Percentiles rank a stretch among this genome's conserved stretches.
Conservation (phyloP, 2,797 vertebrate genomes). For the Microhierax caerulescens region DNA sequence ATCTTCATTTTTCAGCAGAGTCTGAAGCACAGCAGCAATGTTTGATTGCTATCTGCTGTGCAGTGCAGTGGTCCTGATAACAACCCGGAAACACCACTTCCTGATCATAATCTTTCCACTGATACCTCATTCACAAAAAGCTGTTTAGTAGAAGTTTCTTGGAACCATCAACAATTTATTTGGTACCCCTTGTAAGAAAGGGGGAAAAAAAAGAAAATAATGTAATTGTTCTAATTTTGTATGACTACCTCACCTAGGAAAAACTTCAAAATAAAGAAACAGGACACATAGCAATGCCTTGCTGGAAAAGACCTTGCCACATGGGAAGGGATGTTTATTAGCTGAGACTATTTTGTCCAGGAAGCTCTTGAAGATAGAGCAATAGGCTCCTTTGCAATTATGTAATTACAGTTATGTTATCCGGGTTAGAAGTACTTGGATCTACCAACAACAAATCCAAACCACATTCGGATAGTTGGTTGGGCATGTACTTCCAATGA, state of each 20-base stretch:
- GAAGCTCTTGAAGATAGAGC: background rate
- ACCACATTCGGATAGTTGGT: background rate
- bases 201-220: background rate
- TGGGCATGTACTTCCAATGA: background rate
- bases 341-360: background rate
- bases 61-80: background rate
- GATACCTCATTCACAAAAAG: background rate
- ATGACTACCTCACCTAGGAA: background rate
- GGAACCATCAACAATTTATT: background rate
- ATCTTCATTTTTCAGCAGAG: background rate
- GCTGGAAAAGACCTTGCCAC: background rate
- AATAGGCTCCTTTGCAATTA: background rate
- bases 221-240: background rate
- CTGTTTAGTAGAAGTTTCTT: background rate
- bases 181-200: background rate
- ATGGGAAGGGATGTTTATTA: background rate
- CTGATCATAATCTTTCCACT: background rate
- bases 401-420: background rate
- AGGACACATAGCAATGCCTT: background rate
- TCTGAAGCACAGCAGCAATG: background rate
- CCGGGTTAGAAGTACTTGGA: background rate
- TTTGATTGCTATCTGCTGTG: constrained; percentile 5
- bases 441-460: background rate
- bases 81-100: background rate
- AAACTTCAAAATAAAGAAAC: background rate